Evolutionary conservation across 2,888 invertebrate species (phyloP), one percentile per base, ranked within the genome.

Genomic region (Drosophila anomelani): DNA sequence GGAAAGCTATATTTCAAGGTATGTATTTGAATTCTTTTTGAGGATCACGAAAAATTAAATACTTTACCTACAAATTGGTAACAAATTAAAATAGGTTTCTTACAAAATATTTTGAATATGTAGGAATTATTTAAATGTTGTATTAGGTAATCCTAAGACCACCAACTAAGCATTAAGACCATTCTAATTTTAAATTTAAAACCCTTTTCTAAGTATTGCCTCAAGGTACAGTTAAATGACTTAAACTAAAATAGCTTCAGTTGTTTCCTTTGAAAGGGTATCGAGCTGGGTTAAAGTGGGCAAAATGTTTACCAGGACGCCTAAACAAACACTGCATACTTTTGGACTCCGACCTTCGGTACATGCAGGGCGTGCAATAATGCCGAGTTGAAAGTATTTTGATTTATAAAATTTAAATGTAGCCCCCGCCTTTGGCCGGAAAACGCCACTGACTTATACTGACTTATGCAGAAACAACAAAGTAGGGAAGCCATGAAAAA

Each of bases 371-470:
- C 63, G 47, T 68, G 56, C 53, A 62, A 58, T 44, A 41, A 60
- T 75, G 61, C 70, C 76, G 56, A 69, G 75, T 67, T 71, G 71
- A 83, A 83, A 78, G 86, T 85, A 86, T 86, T 83, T 86, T 86
- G 87, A 83, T 88, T 88, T 80, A 74, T 73, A 76, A 88, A 88
- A 85, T 84, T 86, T 83, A 86, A 88, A 85, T 84, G 78, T 73
- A 12, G 26, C 29, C 53, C 15, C 20, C 17, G 32, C 63, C 63
- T 1, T 34, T 13, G 34, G 32, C 44, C 36, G 43, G 39, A 44
- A 53, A 36, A 43, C 36, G 41, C 15, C 54, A 23, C 54, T 75
- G 81, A 78, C 80, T 82, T 73, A 70, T 62, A 20, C 54, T 75
- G 81, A 78, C 80, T 82, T 73, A 70, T 62, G 85, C 72, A 64